Evolutionary conservation across 1,140 invertebrate species (phyloP).

Genomic region (Scaptomyza hsui): DNA sequence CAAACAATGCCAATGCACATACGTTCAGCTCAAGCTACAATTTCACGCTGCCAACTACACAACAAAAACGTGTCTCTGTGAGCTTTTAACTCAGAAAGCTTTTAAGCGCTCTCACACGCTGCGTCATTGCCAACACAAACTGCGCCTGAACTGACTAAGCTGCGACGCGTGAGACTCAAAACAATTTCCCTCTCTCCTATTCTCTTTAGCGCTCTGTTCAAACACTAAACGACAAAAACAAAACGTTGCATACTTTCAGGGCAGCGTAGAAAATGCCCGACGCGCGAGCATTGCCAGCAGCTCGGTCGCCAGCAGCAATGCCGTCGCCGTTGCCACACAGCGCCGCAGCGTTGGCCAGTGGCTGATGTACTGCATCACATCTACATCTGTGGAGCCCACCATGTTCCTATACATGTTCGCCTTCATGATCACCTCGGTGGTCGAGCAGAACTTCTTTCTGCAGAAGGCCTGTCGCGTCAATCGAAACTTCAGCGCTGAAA

Average conservation of each 20-base stretch:
- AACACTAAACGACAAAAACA: conserved; percentile 12
- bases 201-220: background rate
- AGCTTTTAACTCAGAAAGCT: conserved; percentile 11
- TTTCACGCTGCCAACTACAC: background rate
- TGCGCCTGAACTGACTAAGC: conserved; percentile 13
- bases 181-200: background rate
- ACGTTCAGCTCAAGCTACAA: background rate
- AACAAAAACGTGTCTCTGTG: conserved; percentile 5
- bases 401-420: conserved; percentile 93
- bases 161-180: background rate
- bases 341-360: conserved; percentile 10
- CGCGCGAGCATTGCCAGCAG: conserved; percentile 39
- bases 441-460: conserved; percentile 91
- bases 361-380: conserved; percentile 20
- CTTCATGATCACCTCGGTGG: conserved; percentile 90
- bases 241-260: conserved; percentile 59
- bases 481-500: conserved; percentile 87
- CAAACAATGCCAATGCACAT: background rate
- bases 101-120: background rate
- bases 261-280: conserved; percentile 33
- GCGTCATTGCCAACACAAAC: conserved; percentile 15
- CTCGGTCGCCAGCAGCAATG: conserved; percentile 8
- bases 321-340: background rate
- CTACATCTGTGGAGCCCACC: conserved; percentile 89
- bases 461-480: conserved; percentile 90